Percentiles rank a stretch among this genome's conserved stretches.
phyloP scores from a whole-genome alignment of 2,888 invertebrate genomes.

The Cenopis cana region DNA sequence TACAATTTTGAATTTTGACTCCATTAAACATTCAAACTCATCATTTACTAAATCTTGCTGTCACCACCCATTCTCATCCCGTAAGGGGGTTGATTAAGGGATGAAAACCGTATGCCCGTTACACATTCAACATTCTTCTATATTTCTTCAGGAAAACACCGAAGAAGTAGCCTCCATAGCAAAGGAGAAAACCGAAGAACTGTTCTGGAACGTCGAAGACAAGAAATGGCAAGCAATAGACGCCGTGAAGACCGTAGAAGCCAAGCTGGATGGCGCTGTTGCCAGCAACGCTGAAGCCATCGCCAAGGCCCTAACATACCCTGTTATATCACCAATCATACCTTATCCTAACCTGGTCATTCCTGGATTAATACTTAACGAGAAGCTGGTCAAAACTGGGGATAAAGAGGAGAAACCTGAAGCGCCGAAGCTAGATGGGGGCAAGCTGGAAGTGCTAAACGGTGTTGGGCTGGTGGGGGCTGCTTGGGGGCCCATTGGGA shows the following conservation, averaged over 20 bases:
- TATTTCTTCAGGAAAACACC: not conserved
- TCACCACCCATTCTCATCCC: not conserved
- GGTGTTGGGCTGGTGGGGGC: conserved; percentile 40
- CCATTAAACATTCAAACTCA: not conserved
- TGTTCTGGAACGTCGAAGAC: conserved; percentile 69
- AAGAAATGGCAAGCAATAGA: conserved; percentile 76
- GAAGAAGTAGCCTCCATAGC: conserved; percentile 55
- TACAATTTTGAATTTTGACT: not conserved
- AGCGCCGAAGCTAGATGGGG: conserved; percentile 48
- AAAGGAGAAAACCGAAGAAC: conserved; percentile 58
- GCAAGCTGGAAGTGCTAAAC: not conserved
- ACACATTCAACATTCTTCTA: not conserved
- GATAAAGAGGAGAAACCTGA: conserved; percentile 50
- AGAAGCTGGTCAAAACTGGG: conserved; percentile 52
- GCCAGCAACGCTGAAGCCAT: conserved; percentile 60
- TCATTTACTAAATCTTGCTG: not conserved
- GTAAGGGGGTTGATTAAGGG: not conserved
- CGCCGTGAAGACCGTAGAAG: conserved; percentile 68
- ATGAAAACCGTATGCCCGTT: not conserved
- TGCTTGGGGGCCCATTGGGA: conserved; percentile 40
- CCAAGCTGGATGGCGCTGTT: conserved; percentile 65
- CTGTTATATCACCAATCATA: conserved; percentile 38
- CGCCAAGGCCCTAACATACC: conserved; percentile 55
- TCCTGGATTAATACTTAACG: conserved; percentile 48
- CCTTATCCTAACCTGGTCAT: conserved; percentile 45